These are phyloP conservation scores for Ophioderma brevispina DNA, from an alignment of 35 echinoderm and acorn worm species.

Conservation along the genomic window DNA sequence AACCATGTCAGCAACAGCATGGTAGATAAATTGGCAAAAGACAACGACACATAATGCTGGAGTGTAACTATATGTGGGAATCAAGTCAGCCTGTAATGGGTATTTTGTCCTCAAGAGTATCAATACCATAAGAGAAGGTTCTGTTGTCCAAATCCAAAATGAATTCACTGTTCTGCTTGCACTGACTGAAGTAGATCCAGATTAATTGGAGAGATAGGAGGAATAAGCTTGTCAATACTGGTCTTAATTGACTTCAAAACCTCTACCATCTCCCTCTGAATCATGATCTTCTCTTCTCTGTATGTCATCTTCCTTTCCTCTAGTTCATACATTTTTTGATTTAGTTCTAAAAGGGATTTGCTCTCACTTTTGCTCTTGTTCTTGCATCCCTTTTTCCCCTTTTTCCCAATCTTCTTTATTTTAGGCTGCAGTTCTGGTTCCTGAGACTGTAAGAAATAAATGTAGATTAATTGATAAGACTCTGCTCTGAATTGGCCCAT, in stretches of 20 bases:
- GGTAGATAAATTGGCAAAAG: too few relatives aligned
- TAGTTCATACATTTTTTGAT: neutral
- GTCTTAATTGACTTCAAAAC: neutral
- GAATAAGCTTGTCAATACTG: neutral
- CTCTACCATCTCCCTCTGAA: neutral
- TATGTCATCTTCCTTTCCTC: slow-evolving; percentile 1
- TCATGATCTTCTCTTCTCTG: neutral
- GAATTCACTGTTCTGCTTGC: neutral
- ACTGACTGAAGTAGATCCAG: neutral
- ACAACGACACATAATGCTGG: neutral
- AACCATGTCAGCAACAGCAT: too few relatives aligned
- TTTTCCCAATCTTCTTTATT: neutral
- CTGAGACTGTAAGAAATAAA: too few relatives aligned
- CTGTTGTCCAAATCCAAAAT: neutral
- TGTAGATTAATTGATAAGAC: too few relatives aligned
- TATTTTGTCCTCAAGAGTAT: neutral
- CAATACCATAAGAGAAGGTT: neutral
- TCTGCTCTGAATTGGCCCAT: too few relatives aligned
- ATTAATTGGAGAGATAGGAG: neutral
- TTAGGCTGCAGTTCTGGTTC: too few relatives aligned
- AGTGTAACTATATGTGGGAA: neutral
- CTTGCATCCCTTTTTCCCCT: neutral
- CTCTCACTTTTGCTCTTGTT: neutral
- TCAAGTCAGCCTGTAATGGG: neutral
- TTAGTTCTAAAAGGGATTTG: neutral